These are phyloP conservation scores for Tarsius wallacei DNA, from an alignment of 2,797 vertebrate genomes.

Conservation along the genomic window DNA sequence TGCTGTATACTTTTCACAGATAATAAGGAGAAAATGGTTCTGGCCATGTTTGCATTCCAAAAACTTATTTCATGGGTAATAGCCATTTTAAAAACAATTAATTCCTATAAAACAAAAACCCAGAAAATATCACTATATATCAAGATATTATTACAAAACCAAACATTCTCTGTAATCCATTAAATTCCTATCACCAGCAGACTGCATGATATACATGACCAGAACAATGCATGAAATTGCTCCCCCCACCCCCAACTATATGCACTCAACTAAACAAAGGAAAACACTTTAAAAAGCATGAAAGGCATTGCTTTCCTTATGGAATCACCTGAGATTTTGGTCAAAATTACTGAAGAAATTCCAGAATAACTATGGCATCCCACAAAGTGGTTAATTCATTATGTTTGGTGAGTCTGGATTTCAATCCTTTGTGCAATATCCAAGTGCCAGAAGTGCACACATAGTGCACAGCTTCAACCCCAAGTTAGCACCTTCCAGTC, in stretches of 20 bases:
- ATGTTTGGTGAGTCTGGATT: neutral
- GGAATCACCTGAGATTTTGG: neutral
- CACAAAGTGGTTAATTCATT: neutral
- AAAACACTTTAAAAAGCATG: slow-evolving; percentile 14
- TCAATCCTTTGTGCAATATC: neutral
- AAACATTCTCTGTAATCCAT: neutral
- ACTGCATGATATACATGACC: neutral
- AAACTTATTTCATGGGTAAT: neutral
- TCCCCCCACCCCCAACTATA: neutral
- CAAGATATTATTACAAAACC: slow-evolving; percentile 4
- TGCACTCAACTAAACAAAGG: neutral
- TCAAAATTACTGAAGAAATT: slow-evolving; percentile 37
- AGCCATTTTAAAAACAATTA: neutral
- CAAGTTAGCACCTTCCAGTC: fast-evolving
- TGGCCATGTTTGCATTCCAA: neutral
- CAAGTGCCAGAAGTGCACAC: neutral
- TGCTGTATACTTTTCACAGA: neutral
- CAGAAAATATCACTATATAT: slow-evolving; percentile 2
- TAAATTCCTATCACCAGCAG: neutral
- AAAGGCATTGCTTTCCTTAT: neutral
- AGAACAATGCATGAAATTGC: neutral
- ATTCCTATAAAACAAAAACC: slow-evolving; percentile 43
- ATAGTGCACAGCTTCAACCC: fast-evolving
- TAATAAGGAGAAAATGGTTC: neutral
- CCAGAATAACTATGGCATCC: neutral